phyloP scores from a whole-genome alignment of 1,140 invertebrate species.

The Drosophila navojoa region DNA sequence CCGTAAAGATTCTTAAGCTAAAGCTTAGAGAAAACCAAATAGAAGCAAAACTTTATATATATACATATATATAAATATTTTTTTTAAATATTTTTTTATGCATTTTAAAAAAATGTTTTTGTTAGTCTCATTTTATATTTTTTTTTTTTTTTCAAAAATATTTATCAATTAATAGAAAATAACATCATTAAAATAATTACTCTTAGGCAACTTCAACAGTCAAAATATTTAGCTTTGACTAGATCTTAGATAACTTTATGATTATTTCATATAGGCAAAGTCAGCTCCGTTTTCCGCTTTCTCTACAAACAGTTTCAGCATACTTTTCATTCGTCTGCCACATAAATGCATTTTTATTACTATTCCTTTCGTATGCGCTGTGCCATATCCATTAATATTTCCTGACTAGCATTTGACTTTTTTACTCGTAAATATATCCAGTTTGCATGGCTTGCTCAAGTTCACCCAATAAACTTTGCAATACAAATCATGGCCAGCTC shows the following conservation, averaged over 20 bases:
- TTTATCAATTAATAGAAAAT: no score
- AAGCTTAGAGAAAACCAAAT: no score
- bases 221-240: not conserved
- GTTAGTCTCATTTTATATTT: no score
- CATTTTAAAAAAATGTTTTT: no score
- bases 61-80: no score
- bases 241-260: not conserved
- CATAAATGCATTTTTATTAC: not conserved
- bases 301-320: not conserved
- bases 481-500: constrained; percentile 51
- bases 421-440: constrained; percentile 56
- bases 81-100: no score
- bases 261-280: not conserved
- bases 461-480: constrained; percentile 76
- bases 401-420: not conserved
- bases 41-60: no score
- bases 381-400: not conserved
- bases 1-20: not conserved
- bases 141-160: no score
- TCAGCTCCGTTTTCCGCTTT: no score
- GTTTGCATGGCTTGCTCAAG: constrained; percentile 57
- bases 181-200: no score
- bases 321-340: no score
- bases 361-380: not conserved
- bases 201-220: not conserved